Evolutionary conservation across 1,140 invertebrate genomes (phyloP), one percentile per base, ranked within the genome.

Genomic region (Tetragonula clypearis): DNA sequence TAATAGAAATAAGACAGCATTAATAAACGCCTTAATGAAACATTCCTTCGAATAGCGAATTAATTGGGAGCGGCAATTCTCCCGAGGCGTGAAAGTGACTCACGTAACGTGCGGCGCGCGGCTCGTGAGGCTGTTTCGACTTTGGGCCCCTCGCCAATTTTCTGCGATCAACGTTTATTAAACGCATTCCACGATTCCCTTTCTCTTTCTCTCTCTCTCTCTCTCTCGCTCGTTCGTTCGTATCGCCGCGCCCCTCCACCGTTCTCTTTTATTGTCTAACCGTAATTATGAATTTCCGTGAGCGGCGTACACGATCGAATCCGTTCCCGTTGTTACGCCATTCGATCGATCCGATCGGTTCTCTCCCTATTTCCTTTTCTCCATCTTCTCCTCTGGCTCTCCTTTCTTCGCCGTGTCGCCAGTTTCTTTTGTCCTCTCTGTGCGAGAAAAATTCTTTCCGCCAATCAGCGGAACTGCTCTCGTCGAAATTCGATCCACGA

Each of bases 1-100:
- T 92, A 93, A 93, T 93, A 92, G 92, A 93, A 93, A 93, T 91
- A 92, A 93, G 90, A 88, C 91, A 76, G 90, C 90, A 93, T 93
- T 92, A 93, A 93, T 93, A 93, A 93, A 93, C 90, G 90, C 87
- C 81, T 81, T 92, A 91, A 92, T 93, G 91, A 92, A 92, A 91
- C 92, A 92, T 92, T 90, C 88, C 92, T 87, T 88, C 88, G 87
- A 87, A 90, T 88, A 87, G 90, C 90, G 85, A 93, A 92, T 92
- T 92, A 92, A 92, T 91, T 91, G 88, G 85, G 78, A 89, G 81
- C 87, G 87, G 89, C 87, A 91, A 90, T 93, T 93, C 89, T 76
- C 41, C 84, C 86, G 88, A 85, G 87, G 90, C 88, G 92, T 86
- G 88, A 93, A 92, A 91, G 91, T 88, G 87, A 90, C 89, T 91